These are phyloP conservation scores for Leiothrix lutea DNA, from an alignment of 2,113 vertebrate genomes.

Conservation along the genomic window DNA sequence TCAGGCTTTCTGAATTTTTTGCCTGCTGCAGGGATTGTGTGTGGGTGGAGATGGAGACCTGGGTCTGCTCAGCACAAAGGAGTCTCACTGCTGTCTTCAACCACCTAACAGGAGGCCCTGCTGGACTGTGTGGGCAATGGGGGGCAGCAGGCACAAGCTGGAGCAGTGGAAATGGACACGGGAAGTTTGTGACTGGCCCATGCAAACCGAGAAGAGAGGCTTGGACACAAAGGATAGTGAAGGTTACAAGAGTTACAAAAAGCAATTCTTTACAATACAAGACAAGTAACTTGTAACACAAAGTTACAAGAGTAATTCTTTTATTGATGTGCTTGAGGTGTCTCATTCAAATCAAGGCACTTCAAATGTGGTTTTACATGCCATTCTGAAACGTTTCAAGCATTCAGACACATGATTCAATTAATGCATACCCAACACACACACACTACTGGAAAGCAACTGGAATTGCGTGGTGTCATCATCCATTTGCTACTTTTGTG, in stretches of 20 bases:
- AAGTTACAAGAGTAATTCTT: background rate
- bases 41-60: background rate
- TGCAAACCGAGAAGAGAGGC: fast-evolving
- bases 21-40: background rate
- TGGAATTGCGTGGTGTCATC: background rate
- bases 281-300: background rate
- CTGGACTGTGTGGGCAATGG: fast-evolving
- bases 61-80: background rate
- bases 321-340: fast-evolving
- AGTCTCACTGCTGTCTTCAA: background rate
- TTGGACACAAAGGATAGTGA: fast-evolving
- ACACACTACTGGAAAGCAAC: background rate
- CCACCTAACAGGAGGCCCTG: fast-evolving
- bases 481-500: background rate
- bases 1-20: background rate
- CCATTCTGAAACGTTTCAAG: background rate
- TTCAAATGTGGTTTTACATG: fast-evolving
- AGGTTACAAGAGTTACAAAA: background rate
- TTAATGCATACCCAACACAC: background rate
- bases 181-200: fast-evolving
- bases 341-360: fast-evolving
- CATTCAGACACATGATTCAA: background rate
- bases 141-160: background rate
- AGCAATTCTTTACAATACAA: background rate
- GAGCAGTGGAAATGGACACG: fast-evolving